Evolutionary conservation across 2,797 vertebrate genomes (phyloP), one percentile per base, ranked within the genome.

Genomic region (Propithecus perrieri): DNA sequence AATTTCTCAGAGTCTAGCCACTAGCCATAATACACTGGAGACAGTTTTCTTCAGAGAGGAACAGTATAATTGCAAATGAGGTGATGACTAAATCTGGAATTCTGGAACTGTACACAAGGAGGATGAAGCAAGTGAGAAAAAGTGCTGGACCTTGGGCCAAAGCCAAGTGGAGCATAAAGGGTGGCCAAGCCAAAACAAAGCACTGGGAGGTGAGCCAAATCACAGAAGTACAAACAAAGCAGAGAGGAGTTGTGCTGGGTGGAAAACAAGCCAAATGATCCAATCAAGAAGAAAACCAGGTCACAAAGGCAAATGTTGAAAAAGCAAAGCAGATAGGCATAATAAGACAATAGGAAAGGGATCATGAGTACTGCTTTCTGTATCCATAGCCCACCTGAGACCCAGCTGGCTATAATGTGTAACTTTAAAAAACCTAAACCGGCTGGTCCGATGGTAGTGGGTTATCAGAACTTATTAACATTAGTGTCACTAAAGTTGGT

Each of bases 111-210:
- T 65, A 38, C 55, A 33, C 38, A 81, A 89, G 76, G 46, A 89
- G 76, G 53, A 85, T 63, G 46, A 65, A 93, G 30, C 38, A 85
- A 96, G 65, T 76, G 30, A 95, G 85, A 86, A 92, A 95, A 91
- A 79, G 38, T 92, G 81, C 74, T 94, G n/a, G 46, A 46, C 90
- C 53, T 91, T 97, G 96, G 69, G 85, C 69, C 50, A 79, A 96
- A 94, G 94, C 96, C 97, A 96, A 97, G 88, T 92, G 78, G 94
- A 96, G 33, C 90, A 85, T 93, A 87, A 95, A 97, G 76, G 76
- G 92, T 98, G 88, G 89, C 95, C 92, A 91, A 96, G 76, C 61
- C 61, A 94, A 67, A 95, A 96, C 67, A 91, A 96, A 91, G 92
- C 46, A 75, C 80, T 20, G 22, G 97, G 94, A 92, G 38, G 22